phyloP scores from a whole-genome alignment of 1,140 invertebrate genomes.

The Samia ricini region DNA sequence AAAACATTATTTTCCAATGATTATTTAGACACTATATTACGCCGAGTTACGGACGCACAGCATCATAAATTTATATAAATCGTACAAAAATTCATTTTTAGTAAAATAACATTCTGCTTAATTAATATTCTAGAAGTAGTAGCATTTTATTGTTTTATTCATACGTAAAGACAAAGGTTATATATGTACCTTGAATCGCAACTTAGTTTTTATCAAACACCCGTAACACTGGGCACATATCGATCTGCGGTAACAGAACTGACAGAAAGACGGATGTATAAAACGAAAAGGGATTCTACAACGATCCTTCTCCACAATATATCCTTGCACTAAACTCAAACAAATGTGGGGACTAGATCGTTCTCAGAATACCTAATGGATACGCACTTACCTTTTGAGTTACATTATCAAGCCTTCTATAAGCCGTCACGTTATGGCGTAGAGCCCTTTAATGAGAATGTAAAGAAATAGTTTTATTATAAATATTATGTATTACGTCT shows the following conservation, averaged over 20 bases:
- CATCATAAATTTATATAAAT: too few relatives aligned
- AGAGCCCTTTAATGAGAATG: neutral
- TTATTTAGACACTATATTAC: too few relatives aligned
- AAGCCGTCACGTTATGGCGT: too few relatives aligned
- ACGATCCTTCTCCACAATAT: neutral
- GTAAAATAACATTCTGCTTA: too few relatives aligned
- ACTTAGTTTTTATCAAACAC: neutral
- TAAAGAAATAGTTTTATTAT: too few relatives aligned
- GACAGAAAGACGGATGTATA: neutral
- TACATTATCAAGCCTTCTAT: too few relatives aligned
- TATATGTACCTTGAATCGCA: neutral
- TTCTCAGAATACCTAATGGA: neutral
- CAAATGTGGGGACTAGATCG: neutral
- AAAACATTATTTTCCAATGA: too few relatives aligned
- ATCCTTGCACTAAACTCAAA: neutral
- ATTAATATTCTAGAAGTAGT: too few relatives aligned
- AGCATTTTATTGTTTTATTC: neutral
- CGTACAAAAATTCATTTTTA: too few relatives aligned
- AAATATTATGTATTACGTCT: too few relatives aligned
- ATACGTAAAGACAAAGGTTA: neutral
- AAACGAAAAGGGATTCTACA: conserved; percentile 1
- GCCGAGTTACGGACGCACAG: too few relatives aligned
- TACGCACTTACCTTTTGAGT: neutral
- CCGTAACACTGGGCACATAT: neutral
- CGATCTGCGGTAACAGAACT: neutral